Percentiles rank a stretch among this genome's conserved stretches.
phyloP scores from a whole-genome alignment of 1,140 invertebrate species.

The Heterodera carotae region DNA sequence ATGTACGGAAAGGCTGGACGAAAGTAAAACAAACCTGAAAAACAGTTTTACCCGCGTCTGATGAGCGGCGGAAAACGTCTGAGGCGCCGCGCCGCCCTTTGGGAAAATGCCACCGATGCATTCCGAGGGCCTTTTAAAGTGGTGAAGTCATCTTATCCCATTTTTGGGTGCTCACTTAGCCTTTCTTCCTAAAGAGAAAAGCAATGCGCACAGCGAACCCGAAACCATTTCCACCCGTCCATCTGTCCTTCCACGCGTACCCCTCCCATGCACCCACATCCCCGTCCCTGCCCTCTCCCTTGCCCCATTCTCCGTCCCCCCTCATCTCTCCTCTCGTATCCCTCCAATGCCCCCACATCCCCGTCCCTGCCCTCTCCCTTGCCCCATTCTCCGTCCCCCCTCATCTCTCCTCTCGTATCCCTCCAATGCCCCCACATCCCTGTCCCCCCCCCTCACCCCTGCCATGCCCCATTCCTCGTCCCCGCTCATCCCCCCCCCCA shows the following conservation, averaged over 20 bases:
- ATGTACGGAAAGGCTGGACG: too few relatives aligned
- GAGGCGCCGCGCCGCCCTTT: not conserved
- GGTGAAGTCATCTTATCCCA: not conserved
- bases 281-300: too few relatives aligned
- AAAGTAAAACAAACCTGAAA: not conserved
- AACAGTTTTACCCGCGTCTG: not conserved
- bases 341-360: too few relatives aligned
- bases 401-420: too few relatives aligned
- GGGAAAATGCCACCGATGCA: not conserved
- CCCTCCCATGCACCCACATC: too few relatives aligned
- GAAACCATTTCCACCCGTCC: not conserved
- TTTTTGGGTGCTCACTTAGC: not conserved
- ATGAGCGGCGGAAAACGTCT: not conserved
- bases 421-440: too few relatives aligned
- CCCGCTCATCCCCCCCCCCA: too few relatives aligned
- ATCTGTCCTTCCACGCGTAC: too few relatives aligned
- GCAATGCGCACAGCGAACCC: not conserved
- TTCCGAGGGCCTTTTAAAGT: not conserved
- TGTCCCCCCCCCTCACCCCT: too few relatives aligned
- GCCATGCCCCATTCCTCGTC: not conserved
- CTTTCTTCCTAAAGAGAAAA: not conserved
- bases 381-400: not conserved
- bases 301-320: not conserved
- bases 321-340: too few relatives aligned
- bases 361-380: not conserved